Evolutionary conservation across 2,113 vertebrate genomes (phyloP).

Genomic region (Leucosticte australis): DNA sequence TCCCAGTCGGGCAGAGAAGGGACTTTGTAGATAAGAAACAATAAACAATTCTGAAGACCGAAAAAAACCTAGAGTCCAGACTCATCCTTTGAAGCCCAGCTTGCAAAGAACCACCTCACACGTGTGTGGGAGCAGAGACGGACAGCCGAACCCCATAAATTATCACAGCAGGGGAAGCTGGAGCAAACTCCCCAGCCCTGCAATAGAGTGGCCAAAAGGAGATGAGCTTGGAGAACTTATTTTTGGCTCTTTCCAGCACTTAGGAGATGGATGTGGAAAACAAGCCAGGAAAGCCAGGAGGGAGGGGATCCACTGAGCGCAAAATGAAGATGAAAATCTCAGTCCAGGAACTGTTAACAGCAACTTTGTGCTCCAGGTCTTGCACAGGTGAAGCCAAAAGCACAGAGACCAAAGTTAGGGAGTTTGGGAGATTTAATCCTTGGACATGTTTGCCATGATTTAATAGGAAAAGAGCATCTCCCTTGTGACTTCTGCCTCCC

Average conservation of each 20-base stretch:
- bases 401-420: neutral
- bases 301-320: neutral
- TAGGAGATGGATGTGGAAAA: neutral
- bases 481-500: neutral
- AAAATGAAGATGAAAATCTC: neutral
- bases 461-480: neutral
- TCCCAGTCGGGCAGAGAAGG: too few species aligned
- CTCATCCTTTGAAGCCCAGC: too few species aligned
- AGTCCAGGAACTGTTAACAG: neutral
- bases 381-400: neutral
- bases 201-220: neutral
- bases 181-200: neutral
- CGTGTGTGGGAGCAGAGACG: too few species aligned
- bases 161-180: neutral
- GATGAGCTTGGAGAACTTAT: neutral
- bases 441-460: neutral
- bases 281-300: neutral
- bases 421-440: neutral
- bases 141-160: too few species aligned
- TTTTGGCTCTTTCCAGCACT: neutral
- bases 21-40: too few species aligned
- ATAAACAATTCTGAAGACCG: too few species aligned
- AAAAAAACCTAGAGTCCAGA: too few species aligned
- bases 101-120: too few species aligned
- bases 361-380: accelerated